Percentiles rank a stretch among this genome's conserved stretches.
Evolutionary conservation across 64 coral and sea anemone genomes (phyloP).

Genomic region (Stichodactyla mertensii): DNA sequence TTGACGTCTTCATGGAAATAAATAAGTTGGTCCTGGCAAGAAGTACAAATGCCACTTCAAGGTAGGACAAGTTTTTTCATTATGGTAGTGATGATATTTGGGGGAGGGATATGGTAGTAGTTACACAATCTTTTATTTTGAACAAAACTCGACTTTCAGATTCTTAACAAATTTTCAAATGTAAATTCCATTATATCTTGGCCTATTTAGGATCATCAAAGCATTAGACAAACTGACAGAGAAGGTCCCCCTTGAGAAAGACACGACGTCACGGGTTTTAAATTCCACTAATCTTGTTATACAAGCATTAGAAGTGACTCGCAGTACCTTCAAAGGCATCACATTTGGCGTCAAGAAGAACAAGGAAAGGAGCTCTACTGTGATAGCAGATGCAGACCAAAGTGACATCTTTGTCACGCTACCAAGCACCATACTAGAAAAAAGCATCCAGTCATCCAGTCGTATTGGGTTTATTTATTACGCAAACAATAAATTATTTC

Average conservation of each 20-base stretch:
- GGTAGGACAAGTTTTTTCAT: background rate
- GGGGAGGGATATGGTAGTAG: no score
- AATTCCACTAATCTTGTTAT: constrained; percentile 17
- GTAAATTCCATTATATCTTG: background rate
- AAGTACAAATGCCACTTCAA: constrained; percentile 17
- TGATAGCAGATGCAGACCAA: background rate
- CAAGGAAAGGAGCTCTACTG: background rate
- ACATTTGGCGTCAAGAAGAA: constrained; percentile 28
- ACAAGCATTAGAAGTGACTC: constrained; percentile 29
- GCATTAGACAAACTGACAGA: constrained; percentile 27
- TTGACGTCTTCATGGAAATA: constrained; percentile 47
- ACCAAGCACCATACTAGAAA: background rate
- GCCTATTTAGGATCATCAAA: constrained; percentile 22
- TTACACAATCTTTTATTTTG: background rate
- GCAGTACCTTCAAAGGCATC: constrained; percentile 35
- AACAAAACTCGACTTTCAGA: background rate
- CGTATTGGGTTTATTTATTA: constrained; percentile 48
- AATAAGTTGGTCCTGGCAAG: background rate
- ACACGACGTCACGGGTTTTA: constrained; percentile 25
- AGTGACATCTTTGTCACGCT: background rate
- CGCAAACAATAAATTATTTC: constrained; percentile 60
- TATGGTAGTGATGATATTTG: no score
- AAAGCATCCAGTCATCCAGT: background rate
- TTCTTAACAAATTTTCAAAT: background rate
- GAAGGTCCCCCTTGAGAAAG: constrained; percentile 16